Evolutionary conservation across 2,113 vertebrate species (phyloP).

Genomic region (Amblyornis subalaris): DNA sequence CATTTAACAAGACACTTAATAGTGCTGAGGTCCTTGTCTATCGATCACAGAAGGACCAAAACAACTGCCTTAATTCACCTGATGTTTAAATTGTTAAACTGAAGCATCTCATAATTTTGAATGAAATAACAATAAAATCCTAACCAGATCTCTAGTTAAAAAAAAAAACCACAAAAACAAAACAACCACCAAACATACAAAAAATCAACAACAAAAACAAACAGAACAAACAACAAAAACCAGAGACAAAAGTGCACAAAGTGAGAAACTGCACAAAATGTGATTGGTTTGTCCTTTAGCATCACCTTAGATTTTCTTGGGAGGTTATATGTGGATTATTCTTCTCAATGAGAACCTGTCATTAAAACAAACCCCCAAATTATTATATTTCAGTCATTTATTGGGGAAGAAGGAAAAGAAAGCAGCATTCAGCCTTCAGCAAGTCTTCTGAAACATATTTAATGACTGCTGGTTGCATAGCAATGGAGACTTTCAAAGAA

Average conservation of each 20-base stretch:
- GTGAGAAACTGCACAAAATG: neutral
- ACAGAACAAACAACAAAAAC: neutral
- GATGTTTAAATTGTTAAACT: neutral
- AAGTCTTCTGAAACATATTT: neutral
- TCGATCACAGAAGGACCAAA: neutral
- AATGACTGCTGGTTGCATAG: neutral
- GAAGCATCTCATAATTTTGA: neutral
- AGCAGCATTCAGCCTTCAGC: neutral
- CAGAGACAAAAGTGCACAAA: neutral
- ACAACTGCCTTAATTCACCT: neutral
- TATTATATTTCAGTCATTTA: neutral
- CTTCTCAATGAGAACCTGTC: neutral
- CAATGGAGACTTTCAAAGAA: neutral
- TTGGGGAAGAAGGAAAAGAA: neutral
- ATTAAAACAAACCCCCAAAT: neutral
- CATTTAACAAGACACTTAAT: neutral
- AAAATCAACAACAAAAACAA: neutral
- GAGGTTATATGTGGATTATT: neutral
- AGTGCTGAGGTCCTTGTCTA: neutral
- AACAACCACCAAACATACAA: accelerated
- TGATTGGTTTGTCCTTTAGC: neutral
- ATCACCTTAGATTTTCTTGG: neutral
- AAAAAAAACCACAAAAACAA: neutral
- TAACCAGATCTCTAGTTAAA: neutral
- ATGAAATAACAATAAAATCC: neutral